Evolutionary conservation across 2,797 vertebrate species (phyloP), one percentile per base, ranked within the genome.

Genomic region (Liparis tanakae): DNA sequence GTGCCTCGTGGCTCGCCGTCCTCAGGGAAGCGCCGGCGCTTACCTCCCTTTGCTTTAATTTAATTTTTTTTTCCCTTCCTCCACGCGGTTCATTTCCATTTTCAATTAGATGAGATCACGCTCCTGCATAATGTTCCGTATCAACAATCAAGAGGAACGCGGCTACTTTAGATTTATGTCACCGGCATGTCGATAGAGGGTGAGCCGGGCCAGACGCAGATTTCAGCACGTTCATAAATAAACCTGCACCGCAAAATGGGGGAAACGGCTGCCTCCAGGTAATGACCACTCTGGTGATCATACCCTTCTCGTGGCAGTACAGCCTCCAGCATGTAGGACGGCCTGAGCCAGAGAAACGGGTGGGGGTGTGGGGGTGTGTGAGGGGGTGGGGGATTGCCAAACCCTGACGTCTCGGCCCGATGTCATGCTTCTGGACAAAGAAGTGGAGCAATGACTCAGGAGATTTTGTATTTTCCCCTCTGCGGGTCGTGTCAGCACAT

Each of bases 51-150:
- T 55, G 57, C 74, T 84, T 85, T 81, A 65, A 72, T 82, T 88
- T 79, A 25, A 83, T 90, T 85, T 85, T 76, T 83, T 14, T 41
- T 14, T 41, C 14, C 5, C 12, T 14, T 41, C 14, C 88, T 81
- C 81, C 81, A 74, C 36, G 44, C 70, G 78, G 85, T 79, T 89
- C 41, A 84, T 90, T 87, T 84, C 73, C 73, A 83, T 82, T 87
- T 91, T 89, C 81, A 88, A 82, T 88, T 86, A 85, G 69, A 67
- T 36, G 17, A 13, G 5, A 77, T 76, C 71, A 34, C 39, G 36
- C 48, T 83, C 41, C 48, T n/a, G 5, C 67, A 55, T 67, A 50
- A 67, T 43, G 22, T 33, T 20, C 36, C 17, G 39, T 30, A 58
- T 72, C 34, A 53, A 68, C 65, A 77, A 72, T 59, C 55, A 37